Evolutionary conservation across 2,113 vertebrate species (phyloP).

Genomic region (Protobothrops mucrosquamatus): DNA sequence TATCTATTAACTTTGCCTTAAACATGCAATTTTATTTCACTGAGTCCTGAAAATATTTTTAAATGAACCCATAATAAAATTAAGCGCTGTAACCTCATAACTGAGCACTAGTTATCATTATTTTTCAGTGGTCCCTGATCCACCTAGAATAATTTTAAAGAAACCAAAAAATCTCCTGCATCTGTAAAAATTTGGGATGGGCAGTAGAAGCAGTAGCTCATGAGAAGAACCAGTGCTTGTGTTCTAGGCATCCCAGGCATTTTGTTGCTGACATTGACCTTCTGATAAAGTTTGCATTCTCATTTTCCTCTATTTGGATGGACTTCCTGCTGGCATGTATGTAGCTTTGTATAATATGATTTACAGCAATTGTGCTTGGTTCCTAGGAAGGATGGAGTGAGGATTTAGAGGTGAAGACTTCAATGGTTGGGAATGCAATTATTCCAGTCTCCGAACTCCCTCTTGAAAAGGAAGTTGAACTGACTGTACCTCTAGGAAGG

Average conservation of each 20-base stretch:
- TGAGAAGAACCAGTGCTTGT: neutral
- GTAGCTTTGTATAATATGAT: neutral
- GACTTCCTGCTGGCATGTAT: neutral
- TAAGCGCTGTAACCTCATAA: neutral
- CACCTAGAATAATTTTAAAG: neutral
- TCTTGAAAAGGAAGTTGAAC: slow-evolving; percentile 21
- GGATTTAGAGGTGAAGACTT: slow-evolving; percentile 31
- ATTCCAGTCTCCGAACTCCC: slow-evolving; percentile 32
- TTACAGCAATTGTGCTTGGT: neutral
- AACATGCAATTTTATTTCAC: neutral
- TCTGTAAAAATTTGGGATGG: neutral
- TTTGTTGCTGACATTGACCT: neutral
- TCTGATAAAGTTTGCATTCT: neutral
- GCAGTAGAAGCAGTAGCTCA: neutral
- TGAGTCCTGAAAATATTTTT: neutral
- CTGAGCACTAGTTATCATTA: neutral
- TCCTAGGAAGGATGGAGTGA: slow-evolving; percentile 40
- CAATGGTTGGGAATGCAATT: slow-evolving; percentile 26
- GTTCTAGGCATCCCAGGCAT: neutral
- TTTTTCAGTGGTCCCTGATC: neutral
- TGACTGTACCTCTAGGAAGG: slow-evolving; percentile 36
- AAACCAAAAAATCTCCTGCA: neutral
- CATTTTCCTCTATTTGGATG: neutral
- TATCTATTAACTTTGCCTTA: neutral
- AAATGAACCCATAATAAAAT: neutral